Conservation (phyloP, 2,797 vertebrate species). For the Loriculus beryllinus region DNA sequence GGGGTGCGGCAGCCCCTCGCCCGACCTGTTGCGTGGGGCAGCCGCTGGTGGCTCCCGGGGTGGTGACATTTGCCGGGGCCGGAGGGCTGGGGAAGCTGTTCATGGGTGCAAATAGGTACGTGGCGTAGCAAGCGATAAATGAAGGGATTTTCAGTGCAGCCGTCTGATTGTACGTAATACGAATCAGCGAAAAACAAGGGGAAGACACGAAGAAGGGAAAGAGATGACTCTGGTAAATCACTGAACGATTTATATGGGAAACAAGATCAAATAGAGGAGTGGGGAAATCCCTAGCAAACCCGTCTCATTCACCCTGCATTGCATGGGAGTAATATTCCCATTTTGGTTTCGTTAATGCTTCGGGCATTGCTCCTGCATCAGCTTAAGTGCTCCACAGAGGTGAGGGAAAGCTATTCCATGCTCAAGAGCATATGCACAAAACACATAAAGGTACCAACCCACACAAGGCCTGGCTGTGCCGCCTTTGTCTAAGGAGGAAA, state of each 20-base stretch:
- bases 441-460: background rate
- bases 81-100: background rate
- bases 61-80: background rate
- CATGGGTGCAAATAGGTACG: background rate
- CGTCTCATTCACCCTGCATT: background rate
- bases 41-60: background rate
- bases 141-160: background rate
- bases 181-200: background rate
- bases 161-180: background rate
- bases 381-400: background rate
- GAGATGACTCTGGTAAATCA: background rate
- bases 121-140: background rate
- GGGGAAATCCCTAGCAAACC: background rate
- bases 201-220: background rate
- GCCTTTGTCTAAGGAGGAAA: background rate
- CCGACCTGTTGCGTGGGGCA: constrained; percentile 11
- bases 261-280: background rate
- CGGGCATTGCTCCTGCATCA: background rate
- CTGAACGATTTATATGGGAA: background rate
- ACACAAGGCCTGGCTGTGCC: background rate
- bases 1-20: background rate
- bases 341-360: background rate
- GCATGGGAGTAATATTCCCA: background rate
- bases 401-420: background rate
- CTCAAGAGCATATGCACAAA: background rate